phyloP scores from a whole-genome alignment of 2,888 invertebrate genomes.

The Salpingus planirostris region DNA sequence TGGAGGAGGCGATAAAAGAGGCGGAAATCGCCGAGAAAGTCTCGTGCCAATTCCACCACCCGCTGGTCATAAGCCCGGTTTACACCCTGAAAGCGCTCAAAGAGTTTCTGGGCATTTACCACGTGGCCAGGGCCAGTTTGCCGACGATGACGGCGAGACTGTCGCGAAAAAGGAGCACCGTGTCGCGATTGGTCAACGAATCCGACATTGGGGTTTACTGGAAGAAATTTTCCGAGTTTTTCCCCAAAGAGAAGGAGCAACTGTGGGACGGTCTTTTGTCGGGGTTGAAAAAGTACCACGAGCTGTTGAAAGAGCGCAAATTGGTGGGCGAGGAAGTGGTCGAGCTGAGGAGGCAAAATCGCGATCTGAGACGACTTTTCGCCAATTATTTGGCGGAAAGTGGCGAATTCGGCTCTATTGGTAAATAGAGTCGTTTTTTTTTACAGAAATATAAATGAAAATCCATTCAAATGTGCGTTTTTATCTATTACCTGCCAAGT shows the following conservation, averaged over 20 bases:
- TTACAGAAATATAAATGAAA: too few relatives aligned
- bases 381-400: conserved; percentile 50
- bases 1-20: too few relatives aligned
- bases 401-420: too few relatives aligned
- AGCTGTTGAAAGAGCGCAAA: conserved; percentile 58
- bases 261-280: conserved; percentile 62
- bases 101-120: conserved; percentile 48
- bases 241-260: conserved; percentile 52
- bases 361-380: conserved; percentile 57
- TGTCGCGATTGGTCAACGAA: conserved; percentile 46
- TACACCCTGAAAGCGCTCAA: conserved; percentile 57
- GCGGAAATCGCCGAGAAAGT: too few relatives aligned
- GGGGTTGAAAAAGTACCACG: conserved; percentile 56
- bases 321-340: conserved; percentile 57
- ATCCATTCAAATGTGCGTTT: too few relatives aligned
- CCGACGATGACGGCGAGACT: conserved; percentile 35
- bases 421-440: too few relatives aligned
- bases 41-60: conserved; percentile 45
- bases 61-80: conserved; percentile 56
- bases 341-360: conserved; percentile 56
- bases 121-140: conserved; percentile 28
- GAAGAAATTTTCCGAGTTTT: conserved; percentile 53
- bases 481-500: too few relatives aligned
- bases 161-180: conserved; percentile 36
- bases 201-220: conserved; percentile 59